Evolutionary conservation across 2,797 vertebrate genomes (phyloP).

Genomic region (Notolepis coatsorum): DNA sequence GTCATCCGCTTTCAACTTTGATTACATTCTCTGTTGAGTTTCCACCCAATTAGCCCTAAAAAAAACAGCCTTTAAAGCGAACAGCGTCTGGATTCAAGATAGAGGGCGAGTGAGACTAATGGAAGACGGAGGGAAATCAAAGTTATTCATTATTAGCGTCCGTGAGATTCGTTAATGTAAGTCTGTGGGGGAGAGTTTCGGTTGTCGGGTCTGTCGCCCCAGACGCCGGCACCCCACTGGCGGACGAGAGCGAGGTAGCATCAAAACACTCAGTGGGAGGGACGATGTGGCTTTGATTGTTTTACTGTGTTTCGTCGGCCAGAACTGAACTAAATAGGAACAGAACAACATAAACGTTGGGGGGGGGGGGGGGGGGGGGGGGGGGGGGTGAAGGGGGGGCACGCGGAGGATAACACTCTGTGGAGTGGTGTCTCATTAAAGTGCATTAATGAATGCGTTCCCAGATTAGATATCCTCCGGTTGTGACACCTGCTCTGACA

Average conservation of each 20-base stretch:
- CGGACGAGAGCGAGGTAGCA: conserved; percentile 3
- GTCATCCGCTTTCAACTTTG: conserved; percentile 23
- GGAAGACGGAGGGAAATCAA: conserved; percentile 26
- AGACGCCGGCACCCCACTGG: conserved; percentile 21
- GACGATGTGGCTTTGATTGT: conserved; percentile 31
- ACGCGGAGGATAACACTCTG: too few relatives aligned
- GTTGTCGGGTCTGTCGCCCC: conserved; percentile 32
- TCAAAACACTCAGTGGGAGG: conserved; percentile 20
- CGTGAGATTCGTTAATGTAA: conserved; percentile 48
- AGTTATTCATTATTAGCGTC: conserved; percentile 58
- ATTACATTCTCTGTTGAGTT: conserved; percentile 41
- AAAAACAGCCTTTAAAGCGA: too few relatives aligned
- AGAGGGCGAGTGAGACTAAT: conserved; percentile 30
- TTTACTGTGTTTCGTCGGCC: conserved; percentile 25
- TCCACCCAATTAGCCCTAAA: conserved; percentile 34
- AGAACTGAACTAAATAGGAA: conserved; percentile 15
- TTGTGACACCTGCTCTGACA: too few relatives aligned
- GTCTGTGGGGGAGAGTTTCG: conserved; percentile 38
- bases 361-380: too few relatives aligned
- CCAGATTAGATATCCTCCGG: too few relatives aligned
- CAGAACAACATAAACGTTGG: conserved; percentile 4
- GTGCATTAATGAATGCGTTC: too few relatives aligned
- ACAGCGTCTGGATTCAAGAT: conserved; percentile 36
- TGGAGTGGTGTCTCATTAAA: too few relatives aligned
- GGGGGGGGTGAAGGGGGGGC: too few relatives aligned